These are phyloP conservation scores for Drosophila rufa DNA, from an alignment of 1,140 invertebrate species.

Conservation along the genomic window DNA sequence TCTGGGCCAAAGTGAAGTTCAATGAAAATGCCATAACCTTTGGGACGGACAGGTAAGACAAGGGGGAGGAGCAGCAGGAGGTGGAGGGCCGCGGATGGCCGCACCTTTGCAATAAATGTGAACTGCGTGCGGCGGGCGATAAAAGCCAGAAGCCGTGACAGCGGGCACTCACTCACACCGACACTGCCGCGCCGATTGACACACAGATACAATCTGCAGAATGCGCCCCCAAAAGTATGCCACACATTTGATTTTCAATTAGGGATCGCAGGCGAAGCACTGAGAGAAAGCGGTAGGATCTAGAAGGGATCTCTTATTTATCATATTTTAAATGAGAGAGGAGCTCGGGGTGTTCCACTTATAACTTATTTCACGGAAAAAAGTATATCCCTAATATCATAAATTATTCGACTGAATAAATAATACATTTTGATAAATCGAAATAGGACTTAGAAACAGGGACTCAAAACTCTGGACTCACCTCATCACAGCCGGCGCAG, in stretches of 20 bases:
- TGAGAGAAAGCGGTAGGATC: neutral
- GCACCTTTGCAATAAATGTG: conserved; percentile 69
- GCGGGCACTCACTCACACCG: conserved; percentile 44
- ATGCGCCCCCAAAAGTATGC: conserved; percentile 62
- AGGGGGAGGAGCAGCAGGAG: neutral
- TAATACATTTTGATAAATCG: no score
- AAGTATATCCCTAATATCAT: neutral
- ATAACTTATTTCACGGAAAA: neutral
- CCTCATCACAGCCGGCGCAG: conserved; percentile 97
- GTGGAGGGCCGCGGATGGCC: conserved; percentile 26
- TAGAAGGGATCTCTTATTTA: neutral
- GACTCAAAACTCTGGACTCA: conserved; percentile 86
- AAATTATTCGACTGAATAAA: no score
- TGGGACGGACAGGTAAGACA: neutral
- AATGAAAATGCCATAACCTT: conserved; percentile 68
- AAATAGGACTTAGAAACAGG: no score
- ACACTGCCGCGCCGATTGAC: conserved; percentile 8
- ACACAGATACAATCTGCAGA: conserved; percentile 21
- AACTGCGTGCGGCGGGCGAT: conserved; percentile 68
- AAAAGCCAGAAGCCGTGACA: conserved; percentile 53
- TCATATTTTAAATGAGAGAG: neutral
- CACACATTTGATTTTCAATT: conserved; percentile 65
- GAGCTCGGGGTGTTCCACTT: no score
- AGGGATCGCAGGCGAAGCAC: conserved; percentile 31
- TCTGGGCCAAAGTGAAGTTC: conserved; percentile 68